These are phyloP conservation scores for Drosophila serrata DNA, from an alignment of 1,140 invertebrate genomes.

Conservation along the genomic window DNA sequence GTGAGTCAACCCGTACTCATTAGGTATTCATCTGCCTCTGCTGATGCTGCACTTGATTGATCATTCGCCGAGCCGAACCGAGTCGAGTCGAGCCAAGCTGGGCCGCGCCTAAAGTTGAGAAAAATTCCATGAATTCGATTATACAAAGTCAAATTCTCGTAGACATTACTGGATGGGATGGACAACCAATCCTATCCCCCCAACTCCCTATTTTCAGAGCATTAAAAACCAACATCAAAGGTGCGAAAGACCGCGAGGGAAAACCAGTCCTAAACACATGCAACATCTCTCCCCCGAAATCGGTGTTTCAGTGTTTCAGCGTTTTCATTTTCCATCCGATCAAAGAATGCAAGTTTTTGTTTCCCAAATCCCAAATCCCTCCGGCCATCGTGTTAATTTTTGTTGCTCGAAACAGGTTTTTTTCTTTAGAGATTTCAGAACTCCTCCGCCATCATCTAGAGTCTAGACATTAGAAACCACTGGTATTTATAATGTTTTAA, in stretches of 20 bases:
- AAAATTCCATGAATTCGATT: constrained; percentile 81
- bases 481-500: constrained; percentile 55
- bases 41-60: constrained; percentile 73
- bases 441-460: constrained; percentile 13
- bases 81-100: constrained; percentile 38
- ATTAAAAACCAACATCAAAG: constrained; percentile 54
- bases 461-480: constrained; percentile 42
- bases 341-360: constrained; percentile 48
- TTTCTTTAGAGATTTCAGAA: constrained; percentile 37
- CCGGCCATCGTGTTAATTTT: constrained; percentile 46
- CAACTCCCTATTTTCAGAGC: constrained; percentile 13
- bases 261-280: constrained; percentile 33
- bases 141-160: constrained; percentile 71
- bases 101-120: constrained; percentile 69
- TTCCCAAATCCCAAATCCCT: constrained; percentile 36
- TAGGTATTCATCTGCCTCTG: constrained; percentile 60
- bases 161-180: constrained; percentile 53
- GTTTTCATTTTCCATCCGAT: constrained; percentile 43
- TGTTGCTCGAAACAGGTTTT: constrained; percentile 34
- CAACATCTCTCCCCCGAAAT: constrained; percentile 32
- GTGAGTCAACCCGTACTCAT: constrained; percentile 62
- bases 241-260: constrained; percentile 40
- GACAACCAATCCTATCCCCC: constrained; percentile 31
- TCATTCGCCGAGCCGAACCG: constrained; percentile 63
- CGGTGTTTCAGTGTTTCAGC: not conserved